These are phyloP conservation scores for Orchestes rusci DNA, from an alignment of 2,888 invertebrate genomes.

Conservation along the genomic window DNA sequence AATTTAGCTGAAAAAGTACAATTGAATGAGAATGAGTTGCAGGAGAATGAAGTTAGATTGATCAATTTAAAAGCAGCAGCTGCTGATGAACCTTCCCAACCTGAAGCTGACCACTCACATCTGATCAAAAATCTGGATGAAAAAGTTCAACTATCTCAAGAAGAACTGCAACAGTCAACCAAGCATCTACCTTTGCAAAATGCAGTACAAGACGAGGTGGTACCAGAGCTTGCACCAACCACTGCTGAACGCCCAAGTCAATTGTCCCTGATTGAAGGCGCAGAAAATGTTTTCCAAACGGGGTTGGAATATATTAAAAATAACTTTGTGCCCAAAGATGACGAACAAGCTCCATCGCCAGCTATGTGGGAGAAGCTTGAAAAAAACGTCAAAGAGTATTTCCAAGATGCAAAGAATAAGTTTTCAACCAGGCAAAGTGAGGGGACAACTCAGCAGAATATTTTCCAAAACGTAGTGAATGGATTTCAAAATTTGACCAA, in stretches of 20 bases:
- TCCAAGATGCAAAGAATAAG: conserved; percentile 25
- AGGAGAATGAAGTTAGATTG: conserved; percentile 13
- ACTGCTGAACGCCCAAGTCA: conserved; percentile 1
- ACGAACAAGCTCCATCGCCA: conserved; percentile 19
- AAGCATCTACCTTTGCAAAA: conserved; percentile 16
- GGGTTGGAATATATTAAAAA: conserved; percentile 26
- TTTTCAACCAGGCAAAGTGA: conserved; percentile 17
- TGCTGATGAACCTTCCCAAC: not conserved
- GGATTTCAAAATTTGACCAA: conserved; percentile 24
- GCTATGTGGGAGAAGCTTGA: conserved; percentile 29
- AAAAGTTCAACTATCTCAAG: conserved; percentile 33
- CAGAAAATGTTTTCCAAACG: conserved; percentile 13
- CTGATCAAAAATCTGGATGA: conserved; percentile 32
- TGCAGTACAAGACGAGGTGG: conserved; percentile 1
- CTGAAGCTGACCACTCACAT: conserved; percentile 7
- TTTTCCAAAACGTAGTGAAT: conserved; percentile 24
- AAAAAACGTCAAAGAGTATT: conserved; percentile 24
- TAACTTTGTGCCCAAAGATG: conserved; percentile 24
- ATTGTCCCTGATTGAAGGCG: conserved; percentile 2
- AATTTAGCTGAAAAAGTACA: conserved; percentile 20
- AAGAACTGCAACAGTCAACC: conserved; percentile 20
- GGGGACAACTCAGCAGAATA: conserved; percentile 18
- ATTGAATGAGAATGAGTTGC: conserved; percentile 12
- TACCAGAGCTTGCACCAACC: not conserved
- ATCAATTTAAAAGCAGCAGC: conserved; percentile 8